phyloP scores from a whole-genome alignment of 2,797 vertebrate species.

The Labeo calbasu region DNA sequence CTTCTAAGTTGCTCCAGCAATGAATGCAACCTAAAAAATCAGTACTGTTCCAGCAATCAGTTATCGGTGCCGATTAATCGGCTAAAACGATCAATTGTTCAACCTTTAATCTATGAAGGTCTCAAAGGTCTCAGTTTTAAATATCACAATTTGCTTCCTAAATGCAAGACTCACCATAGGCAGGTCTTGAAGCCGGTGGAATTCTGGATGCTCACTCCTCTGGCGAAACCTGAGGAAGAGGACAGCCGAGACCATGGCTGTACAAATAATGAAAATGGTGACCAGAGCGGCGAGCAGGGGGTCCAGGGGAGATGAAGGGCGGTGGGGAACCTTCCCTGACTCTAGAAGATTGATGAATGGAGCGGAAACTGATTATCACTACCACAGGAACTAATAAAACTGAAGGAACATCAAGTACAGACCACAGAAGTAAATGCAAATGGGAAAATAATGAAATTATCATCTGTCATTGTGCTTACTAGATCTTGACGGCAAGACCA shows the following conservation, averaged over 20 bases:
- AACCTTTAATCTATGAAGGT: background rate
- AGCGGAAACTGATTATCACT: constrained; percentile 8
- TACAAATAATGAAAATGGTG: constrained; percentile 84
- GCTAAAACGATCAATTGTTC: background rate
- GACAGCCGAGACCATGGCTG: constrained; percentile 80
- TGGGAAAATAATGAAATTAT: constrained; percentile 17
- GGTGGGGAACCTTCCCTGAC: constrained; percentile 48
- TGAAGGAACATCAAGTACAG: constrained; percentile 1
- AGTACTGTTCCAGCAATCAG: background rate
- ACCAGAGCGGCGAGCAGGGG: constrained; percentile 86
- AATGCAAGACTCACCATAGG: constrained; percentile 82
- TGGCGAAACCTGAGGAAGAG: constrained; percentile 87
- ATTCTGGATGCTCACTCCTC: constrained; percentile 81
- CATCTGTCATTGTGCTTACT: background rate
- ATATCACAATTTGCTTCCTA: background rate
- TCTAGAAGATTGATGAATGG: constrained; percentile 56
- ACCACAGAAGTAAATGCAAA: background rate
- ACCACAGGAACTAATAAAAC: constrained; percentile 22
- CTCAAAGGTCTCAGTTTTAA: background rate
- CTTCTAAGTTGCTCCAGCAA: background rate
- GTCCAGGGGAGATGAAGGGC: constrained; percentile 72
- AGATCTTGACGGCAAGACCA: background rate
- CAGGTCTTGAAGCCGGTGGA: constrained; percentile 88
- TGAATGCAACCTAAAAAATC: too few relatives aligned
- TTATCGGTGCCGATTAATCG: background rate